Conservation (phyloP, 2,888 invertebrate genomes). For the Drosophila emarginata region DNA sequence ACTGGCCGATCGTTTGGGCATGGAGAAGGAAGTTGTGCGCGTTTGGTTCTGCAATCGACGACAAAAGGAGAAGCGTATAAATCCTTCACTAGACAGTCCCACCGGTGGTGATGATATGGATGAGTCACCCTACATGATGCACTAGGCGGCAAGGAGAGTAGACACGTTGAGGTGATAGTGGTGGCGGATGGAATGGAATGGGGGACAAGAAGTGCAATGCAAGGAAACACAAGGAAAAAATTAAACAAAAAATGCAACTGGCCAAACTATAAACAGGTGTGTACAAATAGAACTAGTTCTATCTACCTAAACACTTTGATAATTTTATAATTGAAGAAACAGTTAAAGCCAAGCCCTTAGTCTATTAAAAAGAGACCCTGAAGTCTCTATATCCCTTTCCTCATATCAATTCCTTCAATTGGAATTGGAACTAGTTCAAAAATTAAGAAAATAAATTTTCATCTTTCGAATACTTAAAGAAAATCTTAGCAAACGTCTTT, state of each 20-base stretch:
- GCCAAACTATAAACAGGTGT: conserved; percentile 55
- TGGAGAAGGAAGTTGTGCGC: conserved; percentile 98
- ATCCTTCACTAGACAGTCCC: conserved; percentile 91
- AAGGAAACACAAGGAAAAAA: conserved; percentile 14
- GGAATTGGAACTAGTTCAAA: not conserved
- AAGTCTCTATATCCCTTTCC: too few relatives aligned
- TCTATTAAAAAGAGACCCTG: not conserved
- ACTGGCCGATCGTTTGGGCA: conserved; percentile 95
- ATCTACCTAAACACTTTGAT: too few relatives aligned
- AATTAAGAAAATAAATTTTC: too few relatives aligned
- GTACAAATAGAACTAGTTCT: conserved; percentile 10
- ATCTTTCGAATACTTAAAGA: too few relatives aligned
- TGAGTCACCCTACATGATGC: conserved; percentile 81
- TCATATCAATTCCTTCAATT: not conserved
- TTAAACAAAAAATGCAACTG: conserved; percentile 22
- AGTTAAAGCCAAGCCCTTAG: too few relatives aligned
- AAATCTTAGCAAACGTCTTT: not conserved
- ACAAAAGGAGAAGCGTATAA: conserved; percentile 98
- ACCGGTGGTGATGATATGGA: conserved; percentile 84
- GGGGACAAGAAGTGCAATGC: conserved; percentile 68
- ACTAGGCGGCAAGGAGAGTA: conserved; percentile 46
- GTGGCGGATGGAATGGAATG: not conserved
- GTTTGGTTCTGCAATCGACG: conserved; percentile 98
- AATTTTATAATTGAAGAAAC: too few relatives aligned
- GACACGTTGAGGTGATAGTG: not conserved